Evolutionary conservation across 37 sponge, comb jelly and placozoan genomes (phyloP).

Genomic region (Bolinopsis microptera): DNA sequence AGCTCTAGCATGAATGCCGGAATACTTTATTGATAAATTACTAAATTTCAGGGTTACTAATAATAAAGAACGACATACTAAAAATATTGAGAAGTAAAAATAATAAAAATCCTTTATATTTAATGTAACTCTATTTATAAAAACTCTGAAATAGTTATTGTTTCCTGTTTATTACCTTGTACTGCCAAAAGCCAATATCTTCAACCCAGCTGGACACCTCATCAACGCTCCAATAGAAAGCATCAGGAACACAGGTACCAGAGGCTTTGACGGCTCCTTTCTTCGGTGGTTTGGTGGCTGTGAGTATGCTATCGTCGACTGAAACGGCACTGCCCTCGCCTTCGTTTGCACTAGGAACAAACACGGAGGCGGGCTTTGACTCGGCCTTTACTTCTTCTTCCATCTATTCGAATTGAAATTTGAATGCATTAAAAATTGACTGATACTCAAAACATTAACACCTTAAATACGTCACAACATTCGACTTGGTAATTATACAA

Average conservation of each 20-base stretch:
- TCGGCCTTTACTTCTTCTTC: background rate
- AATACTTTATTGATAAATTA: no score
- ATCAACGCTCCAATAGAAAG: slow-evolving; percentile 77
- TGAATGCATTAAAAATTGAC: background rate
- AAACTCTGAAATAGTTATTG: no score
- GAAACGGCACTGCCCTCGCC: slow-evolving; percentile 32
- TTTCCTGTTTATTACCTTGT: slow-evolving; percentile 83
- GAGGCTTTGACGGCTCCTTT: background rate
- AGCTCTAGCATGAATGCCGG: background rate
- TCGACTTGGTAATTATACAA: no score
- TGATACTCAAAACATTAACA: background rate
- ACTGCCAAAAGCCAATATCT: slow-evolving; percentile 78
- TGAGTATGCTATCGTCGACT: background rate
- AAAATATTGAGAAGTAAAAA: no score
- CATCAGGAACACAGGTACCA: slow-evolving; percentile 47
- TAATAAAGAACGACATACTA: no score
- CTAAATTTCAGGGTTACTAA: no score
- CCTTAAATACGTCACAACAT: background rate
- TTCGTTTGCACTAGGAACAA: slow-evolving; percentile 50
- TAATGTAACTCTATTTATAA: no score
- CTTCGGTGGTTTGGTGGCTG: slow-evolving; percentile 27
- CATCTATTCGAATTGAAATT: background rate
- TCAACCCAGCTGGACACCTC: slow-evolving; percentile 89
- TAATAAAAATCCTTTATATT: no score
- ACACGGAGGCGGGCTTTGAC: slow-evolving; percentile 22